Evolutionary conservation across 2,888 invertebrate genomes (phyloP), one percentile per base, ranked within the genome.

Genomic region (Drosophila antonietae): DNA sequence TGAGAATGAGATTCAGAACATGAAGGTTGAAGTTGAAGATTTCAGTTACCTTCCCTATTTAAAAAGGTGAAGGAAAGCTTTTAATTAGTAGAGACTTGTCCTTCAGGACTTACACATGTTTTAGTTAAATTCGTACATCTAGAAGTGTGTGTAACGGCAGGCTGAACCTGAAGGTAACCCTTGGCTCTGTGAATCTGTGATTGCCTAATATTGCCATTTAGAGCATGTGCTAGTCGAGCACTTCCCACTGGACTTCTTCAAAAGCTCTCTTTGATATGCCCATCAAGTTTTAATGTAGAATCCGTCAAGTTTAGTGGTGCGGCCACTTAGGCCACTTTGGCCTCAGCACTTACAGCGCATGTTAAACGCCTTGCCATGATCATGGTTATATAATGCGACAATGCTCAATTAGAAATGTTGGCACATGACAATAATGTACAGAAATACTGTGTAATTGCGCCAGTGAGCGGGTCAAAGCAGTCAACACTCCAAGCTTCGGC

Each of bases 381-480:
- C 20, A 15, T 37, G 2, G 37, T 75, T 76, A 62, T 46, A 52
- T 59, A 66, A 75, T 37, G 33, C 33, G 31, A 18, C 49, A 51
- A 31, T 23, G 47, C 52, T 51, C 61, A 75, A 75, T 75, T 70
- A 69, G 63, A 41, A 43, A 71, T 41, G 72, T 63, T 56, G 31
- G 39, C 59, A 56, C 62, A 68, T 39, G 28, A 55, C 39, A 41
- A 51, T 37, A 31, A 31, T 31, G 28, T 3, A 28, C 8, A 12
- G 28, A 49, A 35, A n/a, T 1, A 23, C 8, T 9, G 18, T 33
- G 56, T 63, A 44, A 56, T 78, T 75, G 58, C 70, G 57, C 39
- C 66, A 59, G 57, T 57, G 43, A 46, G 56, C 47, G 63, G 78
- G 82, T 78, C 78, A 79, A 58, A 56, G 41, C 53, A 53, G 77